Evolutionary conservation across 1,140 invertebrate species (phyloP).

Genomic region (Monomorium pharaonis): DNA sequence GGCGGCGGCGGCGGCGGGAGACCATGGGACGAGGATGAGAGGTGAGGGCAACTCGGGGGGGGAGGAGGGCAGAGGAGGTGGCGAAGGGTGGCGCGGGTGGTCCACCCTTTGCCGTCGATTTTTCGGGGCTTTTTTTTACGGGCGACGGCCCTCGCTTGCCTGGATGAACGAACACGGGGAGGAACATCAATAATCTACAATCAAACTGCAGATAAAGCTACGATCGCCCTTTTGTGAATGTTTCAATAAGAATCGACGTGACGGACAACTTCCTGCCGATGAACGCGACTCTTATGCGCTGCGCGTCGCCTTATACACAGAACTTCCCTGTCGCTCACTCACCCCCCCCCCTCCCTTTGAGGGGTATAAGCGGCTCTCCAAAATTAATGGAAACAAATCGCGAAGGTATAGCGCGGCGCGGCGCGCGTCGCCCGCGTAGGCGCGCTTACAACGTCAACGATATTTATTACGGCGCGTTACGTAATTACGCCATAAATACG

Average conservation of each 20-base stretch:
- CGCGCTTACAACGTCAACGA: slow-evolving; percentile 36
- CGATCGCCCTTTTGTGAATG: slow-evolving; percentile 84
- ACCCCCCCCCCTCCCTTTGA: too few species aligned
- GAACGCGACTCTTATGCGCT: slow-evolving; percentile 50
- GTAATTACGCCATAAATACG: slow-evolving; percentile 55
- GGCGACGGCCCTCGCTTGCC: slow-evolving; percentile 82
- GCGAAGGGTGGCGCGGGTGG: slow-evolving; percentile 64
- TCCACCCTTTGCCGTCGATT: slow-evolving; percentile 79
- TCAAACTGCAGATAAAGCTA: slow-evolving; percentile 85
- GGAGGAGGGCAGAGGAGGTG: slow-evolving; percentile 50
- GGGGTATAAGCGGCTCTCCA: slow-evolving; percentile 20
- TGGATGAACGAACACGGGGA: slow-evolving; percentile 82
- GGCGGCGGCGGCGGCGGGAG: slow-evolving; percentile 48
- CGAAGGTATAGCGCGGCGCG: background rate
- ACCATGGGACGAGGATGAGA: slow-evolving; percentile 43
- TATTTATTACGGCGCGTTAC: slow-evolving; percentile 57
- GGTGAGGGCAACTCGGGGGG: slow-evolving; percentile 10
- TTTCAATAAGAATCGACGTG: slow-evolving; percentile 82
- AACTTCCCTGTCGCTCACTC: slow-evolving; percentile 22
- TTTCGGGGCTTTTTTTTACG: slow-evolving; percentile 81
- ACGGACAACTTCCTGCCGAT: slow-evolving; percentile 73
- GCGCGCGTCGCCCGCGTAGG: background rate
- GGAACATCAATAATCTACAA: slow-evolving; percentile 86
- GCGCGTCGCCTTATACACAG: slow-evolving; percentile 46
- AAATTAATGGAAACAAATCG: slow-evolving; percentile 54